Evolutionary conservation across 35 echinoderm and acorn worm species (phyloP), one percentile per base, ranked within the genome.

Genomic region (Holothuria glaberrima): DNA sequence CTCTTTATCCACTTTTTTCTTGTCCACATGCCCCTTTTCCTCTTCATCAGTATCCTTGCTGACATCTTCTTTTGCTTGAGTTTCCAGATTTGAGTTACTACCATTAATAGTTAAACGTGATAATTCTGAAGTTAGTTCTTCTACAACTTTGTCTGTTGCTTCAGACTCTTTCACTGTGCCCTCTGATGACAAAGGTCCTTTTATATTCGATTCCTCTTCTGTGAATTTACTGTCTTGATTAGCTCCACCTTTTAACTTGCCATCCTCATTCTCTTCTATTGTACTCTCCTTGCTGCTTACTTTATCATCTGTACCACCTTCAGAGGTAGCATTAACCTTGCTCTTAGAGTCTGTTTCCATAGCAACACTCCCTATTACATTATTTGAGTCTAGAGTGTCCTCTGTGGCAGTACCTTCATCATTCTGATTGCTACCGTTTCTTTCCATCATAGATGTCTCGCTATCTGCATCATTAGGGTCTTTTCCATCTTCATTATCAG

Each of bases 391-490:
- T 78, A 78, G 5, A 12, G 74, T 78, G 38, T 78, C 74, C 57
- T 63, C 80, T 7, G 59, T 84, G 33, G 80, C 52, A 21, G 80
- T 84, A 31, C 27, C 57, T 24, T 61, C 30, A 22, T 63, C 56
- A n/a, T 84, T 27, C 20, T 61, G 56, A 57, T 84, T 84, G 31
- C 27, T 61, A 36, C 52, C 54, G 31, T 84, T 84, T 35, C 80
- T 9, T 60, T 95, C 94, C 80, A 95, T 86, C 46, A 96, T 68
- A 10, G 96, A 98, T 25, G 96, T 92, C 59, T 98, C 96, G 68
- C 96, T 98, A 83, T 98, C 96, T 1, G 96, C 96, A 86, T 98
- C 96, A 65, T 98, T 94, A n/a, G 93, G 91, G 67, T 98, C 93
- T 34, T 56, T 69, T 36, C 81, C 83, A 12, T 76, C 89, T 46